phyloP scores from a whole-genome alignment of 2,797 vertebrate species.

The Mycteria americana region DNA sequence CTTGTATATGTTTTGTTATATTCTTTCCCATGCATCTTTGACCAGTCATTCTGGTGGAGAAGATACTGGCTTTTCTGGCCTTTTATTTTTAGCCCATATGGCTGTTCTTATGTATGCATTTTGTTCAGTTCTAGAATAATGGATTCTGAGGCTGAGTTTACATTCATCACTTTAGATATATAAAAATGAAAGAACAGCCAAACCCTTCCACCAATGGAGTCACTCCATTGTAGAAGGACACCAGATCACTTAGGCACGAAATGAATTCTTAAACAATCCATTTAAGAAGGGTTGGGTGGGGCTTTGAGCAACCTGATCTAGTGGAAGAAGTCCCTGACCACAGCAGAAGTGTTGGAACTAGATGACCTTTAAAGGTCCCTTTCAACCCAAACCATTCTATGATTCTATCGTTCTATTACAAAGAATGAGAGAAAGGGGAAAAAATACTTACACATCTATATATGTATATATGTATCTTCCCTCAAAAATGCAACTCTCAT shows the following conservation, averaged over 20 bases:
- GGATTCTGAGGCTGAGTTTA: background rate
- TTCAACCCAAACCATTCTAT: background rate
- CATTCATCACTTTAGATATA: background rate
- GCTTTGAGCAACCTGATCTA: background rate
- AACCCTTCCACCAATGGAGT: background rate
- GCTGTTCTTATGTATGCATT: background rate
- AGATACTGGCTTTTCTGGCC: background rate
- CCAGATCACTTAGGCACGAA: background rate
- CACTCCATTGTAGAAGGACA: background rate
- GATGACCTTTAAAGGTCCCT: background rate
- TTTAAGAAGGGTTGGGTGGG: background rate
- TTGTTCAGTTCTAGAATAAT: background rate
- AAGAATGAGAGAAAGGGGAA: background rate
- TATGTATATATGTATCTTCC: too few relatives aligned
- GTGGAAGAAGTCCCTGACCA: background rate
- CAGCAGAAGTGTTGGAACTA: fast-evolving
- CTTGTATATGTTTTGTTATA: background rate
- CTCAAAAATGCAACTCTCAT: background rate
- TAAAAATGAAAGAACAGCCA: background rate
- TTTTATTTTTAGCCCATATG: background rate
- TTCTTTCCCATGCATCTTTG: background rate
- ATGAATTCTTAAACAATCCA: background rate
- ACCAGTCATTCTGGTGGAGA: background rate
- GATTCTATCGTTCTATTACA: background rate
- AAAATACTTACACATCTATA: background rate